These are phyloP conservation scores for Brachyhypopomus gauderio DNA, from an alignment of 2,113 vertebrate genomes.

Conservation along the genomic window DNA sequence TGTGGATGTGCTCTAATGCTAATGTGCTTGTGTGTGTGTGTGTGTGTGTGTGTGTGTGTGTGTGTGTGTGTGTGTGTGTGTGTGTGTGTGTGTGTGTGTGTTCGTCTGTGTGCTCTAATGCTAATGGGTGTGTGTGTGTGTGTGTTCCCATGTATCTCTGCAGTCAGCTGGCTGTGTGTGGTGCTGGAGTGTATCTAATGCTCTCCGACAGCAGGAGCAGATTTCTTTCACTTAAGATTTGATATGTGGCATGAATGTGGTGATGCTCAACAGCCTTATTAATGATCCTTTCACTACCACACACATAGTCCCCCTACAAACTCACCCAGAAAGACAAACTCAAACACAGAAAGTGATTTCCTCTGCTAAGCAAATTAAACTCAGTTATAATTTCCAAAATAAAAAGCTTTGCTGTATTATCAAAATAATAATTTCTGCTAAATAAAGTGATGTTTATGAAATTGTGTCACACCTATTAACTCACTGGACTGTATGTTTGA, in stretches of 20 bases:
- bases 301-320: constrained; percentile 66
- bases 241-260: constrained; percentile 96
- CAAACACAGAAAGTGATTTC: no score
- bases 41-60: constrained; percentile 37
- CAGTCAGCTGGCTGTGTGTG: constrained; percentile 40
- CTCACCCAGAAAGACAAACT: constrained; percentile 82
- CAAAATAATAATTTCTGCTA: no score
- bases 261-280: constrained; percentile 92
- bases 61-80: background rate
- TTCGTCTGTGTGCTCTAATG: background rate
- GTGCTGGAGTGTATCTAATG: constrained; percentile 92
- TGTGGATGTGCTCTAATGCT: background rate
- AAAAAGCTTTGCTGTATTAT: no score
- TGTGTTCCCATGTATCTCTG: constrained; percentile 18
- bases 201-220: constrained; percentile 98
- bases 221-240: constrained; percentile 97
- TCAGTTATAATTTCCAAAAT: no score
- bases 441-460: no score
- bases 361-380: no score
- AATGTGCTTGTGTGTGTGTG: constrained; percentile 19
- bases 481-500: constrained; percentile 31
- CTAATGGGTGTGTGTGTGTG: constrained; percentile 12
- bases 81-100: constrained; percentile 20
- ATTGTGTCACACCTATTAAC: constrained; percentile 50
- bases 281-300: constrained; percentile 92